Percentiles rank a stretch among this genome's conserved stretches.
Conservation (phyloP, 1,140 invertebrate genomes). For the Rhagoletis pomonella region DNA sequence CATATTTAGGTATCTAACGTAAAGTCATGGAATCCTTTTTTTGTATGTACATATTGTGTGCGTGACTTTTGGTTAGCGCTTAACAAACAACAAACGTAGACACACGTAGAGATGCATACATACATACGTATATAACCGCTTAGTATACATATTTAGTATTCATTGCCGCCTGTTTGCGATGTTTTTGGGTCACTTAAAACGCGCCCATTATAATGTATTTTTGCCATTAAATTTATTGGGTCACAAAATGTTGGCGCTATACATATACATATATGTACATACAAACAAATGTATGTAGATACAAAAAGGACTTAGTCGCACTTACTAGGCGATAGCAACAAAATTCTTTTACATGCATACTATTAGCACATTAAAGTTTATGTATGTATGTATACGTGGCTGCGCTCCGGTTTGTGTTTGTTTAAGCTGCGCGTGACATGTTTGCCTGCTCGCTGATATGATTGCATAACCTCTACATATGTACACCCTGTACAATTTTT, state of each 20-base stretch:
- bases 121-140: neutral
- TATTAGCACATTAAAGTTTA: neutral
- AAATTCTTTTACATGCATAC: neutral
- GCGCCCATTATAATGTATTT: conserved; percentile 42
- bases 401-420: no score
- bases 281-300: neutral
- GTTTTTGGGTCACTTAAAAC: conserved; percentile 46
- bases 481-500: neutral
- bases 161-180: neutral
- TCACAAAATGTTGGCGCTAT: neutral
- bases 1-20: neutral
- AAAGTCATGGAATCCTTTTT: neutral
- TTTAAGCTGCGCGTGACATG: neutral
- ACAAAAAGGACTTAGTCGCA: neutral
- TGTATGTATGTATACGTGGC: neutral
- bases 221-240: conserved; percentile 49
- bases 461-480: neutral
- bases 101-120: no score
- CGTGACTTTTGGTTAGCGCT: neutral
- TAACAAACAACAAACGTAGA: no score
- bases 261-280: neutral
- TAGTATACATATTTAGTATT: neutral
- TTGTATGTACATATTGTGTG: neutral
- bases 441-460: conserved; percentile 12
- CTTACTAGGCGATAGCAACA: neutral